These are phyloP conservation scores for Gracilinanus agilis DNA, from an alignment of 2,113 vertebrate genomes.

Conservation along the genomic window DNA sequence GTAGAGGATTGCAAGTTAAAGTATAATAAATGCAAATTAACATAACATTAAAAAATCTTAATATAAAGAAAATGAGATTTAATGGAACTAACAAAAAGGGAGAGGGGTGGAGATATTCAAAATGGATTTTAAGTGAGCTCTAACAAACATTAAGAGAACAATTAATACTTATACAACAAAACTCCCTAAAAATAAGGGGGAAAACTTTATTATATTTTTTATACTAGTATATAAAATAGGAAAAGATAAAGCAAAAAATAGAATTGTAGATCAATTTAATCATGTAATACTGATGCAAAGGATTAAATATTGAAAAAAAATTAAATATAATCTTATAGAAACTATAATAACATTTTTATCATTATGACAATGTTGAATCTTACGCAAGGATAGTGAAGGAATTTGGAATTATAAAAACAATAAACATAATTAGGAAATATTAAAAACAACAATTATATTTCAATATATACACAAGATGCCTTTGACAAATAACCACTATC, in stretches of 20 bases:
- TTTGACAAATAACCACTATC: not conserved
- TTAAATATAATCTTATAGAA: not conserved
- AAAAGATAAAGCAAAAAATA: not conserved
- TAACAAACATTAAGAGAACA: not conserved
- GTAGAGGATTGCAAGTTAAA: not conserved
- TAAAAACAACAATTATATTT: not conserved
- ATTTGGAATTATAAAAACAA: not conserved
- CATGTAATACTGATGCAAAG: not conserved
- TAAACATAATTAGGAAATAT: not conserved
- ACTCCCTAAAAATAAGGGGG: not conserved
- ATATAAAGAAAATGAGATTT: not conserved
- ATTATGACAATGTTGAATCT: not conserved
- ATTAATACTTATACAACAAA: not conserved
- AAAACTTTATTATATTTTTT: not conserved
- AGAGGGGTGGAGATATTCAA: not conserved
- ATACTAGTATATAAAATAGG: not conserved
- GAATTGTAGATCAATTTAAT: not conserved
- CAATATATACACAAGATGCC: too few relatives aligned
- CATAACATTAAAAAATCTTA: not conserved
- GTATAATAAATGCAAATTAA: not conserved
- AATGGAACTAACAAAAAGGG: not conserved
- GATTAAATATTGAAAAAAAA: not conserved
- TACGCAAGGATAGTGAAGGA: not conserved
- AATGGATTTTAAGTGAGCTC: not conserved
- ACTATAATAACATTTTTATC: not conserved